Base-by-base conservation (phyloP, 2,797 vertebrate species). In the Gymnodraco acuticeps region DNA sequence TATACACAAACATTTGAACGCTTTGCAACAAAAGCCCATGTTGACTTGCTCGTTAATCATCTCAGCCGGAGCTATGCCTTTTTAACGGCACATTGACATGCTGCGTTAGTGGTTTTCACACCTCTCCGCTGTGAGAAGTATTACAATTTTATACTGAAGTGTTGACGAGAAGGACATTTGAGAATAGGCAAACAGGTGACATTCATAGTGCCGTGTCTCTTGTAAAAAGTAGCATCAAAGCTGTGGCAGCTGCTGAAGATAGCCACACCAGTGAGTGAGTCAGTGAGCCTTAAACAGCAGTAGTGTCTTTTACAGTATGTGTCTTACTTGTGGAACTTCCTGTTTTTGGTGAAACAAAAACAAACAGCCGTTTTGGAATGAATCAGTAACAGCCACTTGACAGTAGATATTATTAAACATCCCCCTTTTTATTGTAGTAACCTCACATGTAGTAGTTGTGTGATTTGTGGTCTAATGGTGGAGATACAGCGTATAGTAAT, bases 291-390 rank as follows among this genome's bases (percentile, higher is more conserved):
- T 3, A 73, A 77, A 51, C 67, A 66, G 38, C 59, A 51, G 48
- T 14, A 14, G 48, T 31, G 19, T 10, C 53, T 71, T 80, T 50
- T 33, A 15, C 23, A 3, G 55, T 31, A 16, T 77, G 67, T 82
- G 48, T 59, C 62, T 79, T 51, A 19, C 53, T 70, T 73, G 47
- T 68, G 56, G 80, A 63, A 70, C 83, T 84, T 85, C 55, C 55
- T 83, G 53, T 46, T 74, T 72, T 63, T 68, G 46, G 47, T 70
- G 14, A 81, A 60, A 17, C 45, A 66, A 77, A 77, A 73, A 33
- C 23, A 16, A 56, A 43, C 42, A 58, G 1, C 47, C 54, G 33
- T 38, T 38, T 33, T 47, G 54, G 8, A 31, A 65, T 78, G 23
- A 38, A 11, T 61, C 20, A 17, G 20, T 27, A 52, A 66, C 14